Conservation (phyloP, 2,888 invertebrate species). For the Cosmia pyralina region DNA sequence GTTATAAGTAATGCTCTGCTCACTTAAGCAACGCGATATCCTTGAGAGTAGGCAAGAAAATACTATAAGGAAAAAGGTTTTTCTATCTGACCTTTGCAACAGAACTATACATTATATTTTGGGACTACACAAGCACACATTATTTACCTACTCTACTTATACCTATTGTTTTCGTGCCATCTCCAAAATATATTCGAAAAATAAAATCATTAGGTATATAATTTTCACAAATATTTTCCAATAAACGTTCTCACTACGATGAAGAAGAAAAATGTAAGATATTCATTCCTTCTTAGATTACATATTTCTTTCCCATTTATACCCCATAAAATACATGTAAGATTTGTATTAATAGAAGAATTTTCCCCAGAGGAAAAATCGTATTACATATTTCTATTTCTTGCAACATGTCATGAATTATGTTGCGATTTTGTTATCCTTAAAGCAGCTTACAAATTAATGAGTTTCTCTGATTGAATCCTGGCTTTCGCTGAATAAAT, state of each 20-base stretch:
- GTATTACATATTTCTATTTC: not conserved
- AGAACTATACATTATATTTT: slow-evolving; percentile 20
- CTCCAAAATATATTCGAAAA: not conserved
- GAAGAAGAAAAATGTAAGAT: slow-evolving; percentile 8
- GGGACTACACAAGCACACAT: not conserved
- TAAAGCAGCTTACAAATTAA: not conserved
- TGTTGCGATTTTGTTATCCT: not conserved
- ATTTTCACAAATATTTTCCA: not conserved
- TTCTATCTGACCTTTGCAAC: slow-evolving; percentile 7
- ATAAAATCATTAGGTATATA: too few relatives aligned
- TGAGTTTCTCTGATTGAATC: not conserved
- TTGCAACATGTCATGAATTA: not conserved
- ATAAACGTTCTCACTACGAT: slow-evolving; percentile 7
- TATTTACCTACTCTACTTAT: slow-evolving; percentile 1
- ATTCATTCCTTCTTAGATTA: not conserved
- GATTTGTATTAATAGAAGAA: not conserved
- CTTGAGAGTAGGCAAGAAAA: slow-evolving; percentile 16
- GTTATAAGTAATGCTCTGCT: slow-evolving; percentile 16
- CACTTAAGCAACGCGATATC: slow-evolving; percentile 28
- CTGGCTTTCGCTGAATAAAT: not conserved
- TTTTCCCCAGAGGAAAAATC: not conserved
- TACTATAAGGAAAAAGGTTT: slow-evolving; percentile 33
- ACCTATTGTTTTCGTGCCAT: not conserved
- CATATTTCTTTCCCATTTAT: slow-evolving; percentile 13
- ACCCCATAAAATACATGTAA: slow-evolving; percentile 2